These are phyloP conservation scores for Carassius auratus DNA, from an alignment of 2,113 vertebrate genomes.

Conservation along the genomic window DNA sequence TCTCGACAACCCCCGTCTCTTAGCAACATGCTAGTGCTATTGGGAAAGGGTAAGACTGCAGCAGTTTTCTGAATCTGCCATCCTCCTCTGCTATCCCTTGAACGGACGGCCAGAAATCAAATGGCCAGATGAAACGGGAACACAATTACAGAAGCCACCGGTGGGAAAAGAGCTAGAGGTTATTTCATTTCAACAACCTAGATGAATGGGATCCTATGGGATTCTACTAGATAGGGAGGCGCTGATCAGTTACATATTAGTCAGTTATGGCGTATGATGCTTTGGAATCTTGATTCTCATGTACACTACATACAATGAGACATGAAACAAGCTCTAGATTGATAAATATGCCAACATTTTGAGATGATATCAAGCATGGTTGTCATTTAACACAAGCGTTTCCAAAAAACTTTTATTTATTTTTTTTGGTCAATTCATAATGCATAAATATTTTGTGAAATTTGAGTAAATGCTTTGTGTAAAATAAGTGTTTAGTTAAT, in stretches of 20 bases:
- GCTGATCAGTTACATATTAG: too few relatives aligned
- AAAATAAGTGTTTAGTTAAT: background rate
- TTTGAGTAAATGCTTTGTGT: background rate
- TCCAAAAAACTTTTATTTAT: background rate
- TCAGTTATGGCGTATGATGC: background rate
- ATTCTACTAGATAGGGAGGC: background rate
- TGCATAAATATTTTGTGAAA: background rate
- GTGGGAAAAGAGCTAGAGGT: background rate
- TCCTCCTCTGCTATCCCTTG: background rate
- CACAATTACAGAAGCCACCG: background rate
- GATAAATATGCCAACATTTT: too few relatives aligned
- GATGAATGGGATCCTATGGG: background rate
- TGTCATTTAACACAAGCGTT: background rate
- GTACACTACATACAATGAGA: too few relatives aligned
- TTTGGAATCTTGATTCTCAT: background rate
- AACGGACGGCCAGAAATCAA: background rate
- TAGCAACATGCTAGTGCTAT: slow-evolving; percentile 38
- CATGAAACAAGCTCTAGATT: too few relatives aligned
- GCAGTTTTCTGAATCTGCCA: background rate
- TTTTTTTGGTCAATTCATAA: background rate
- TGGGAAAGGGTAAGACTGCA: slow-evolving; percentile 26
- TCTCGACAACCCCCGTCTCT: slow-evolving; percentile 29
- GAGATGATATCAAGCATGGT: background rate
- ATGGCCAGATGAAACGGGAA: background rate
- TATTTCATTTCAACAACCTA: background rate